Evolutionary conservation across 2,888 invertebrate species (phyloP).

Genomic region (Lypha dubia): DNA sequence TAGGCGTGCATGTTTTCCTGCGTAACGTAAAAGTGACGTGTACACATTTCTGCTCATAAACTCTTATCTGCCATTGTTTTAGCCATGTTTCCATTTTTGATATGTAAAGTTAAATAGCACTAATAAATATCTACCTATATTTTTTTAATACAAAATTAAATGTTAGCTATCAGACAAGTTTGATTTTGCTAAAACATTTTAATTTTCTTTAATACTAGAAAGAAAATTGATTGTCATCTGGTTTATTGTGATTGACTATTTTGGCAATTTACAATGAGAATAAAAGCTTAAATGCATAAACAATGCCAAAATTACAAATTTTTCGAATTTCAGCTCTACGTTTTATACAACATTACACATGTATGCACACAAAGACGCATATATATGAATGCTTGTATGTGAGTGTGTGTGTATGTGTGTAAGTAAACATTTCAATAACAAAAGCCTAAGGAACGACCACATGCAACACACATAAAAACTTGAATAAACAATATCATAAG

Average conservation of each 20-base stretch:
- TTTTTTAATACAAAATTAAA: neutral
- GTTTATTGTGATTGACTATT: slow-evolving; percentile 60
- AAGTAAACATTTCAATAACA: neutral
- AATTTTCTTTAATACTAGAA: neutral
- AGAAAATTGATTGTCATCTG: slow-evolving; percentile 57
- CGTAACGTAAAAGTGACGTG: too few relatives aligned
- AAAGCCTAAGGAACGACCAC: neutral
- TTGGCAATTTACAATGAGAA: slow-evolving; percentile 70
- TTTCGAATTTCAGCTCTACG: neutral
- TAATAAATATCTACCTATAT: neutral
- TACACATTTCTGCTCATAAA: too few relatives aligned
- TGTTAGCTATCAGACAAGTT: neutral
- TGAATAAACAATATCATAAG: neutral
- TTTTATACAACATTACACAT: neutral
- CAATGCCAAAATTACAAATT: slow-evolving; percentile 76
- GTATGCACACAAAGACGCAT: neutral
- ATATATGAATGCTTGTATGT: neutral
- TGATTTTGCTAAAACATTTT: slow-evolving; percentile 13
- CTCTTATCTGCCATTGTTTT: too few relatives aligned
- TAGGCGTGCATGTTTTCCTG: too few relatives aligned
- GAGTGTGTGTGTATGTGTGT: neutral
- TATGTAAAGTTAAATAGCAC: too few relatives aligned
- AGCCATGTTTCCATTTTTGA: too few relatives aligned
- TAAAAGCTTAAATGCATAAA: slow-evolving; percentile 82
- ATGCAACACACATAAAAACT: neutral